Base-by-base conservation (phyloP, 2,113 vertebrate genomes). In the Ophthalmolycus amberensis region DNA sequence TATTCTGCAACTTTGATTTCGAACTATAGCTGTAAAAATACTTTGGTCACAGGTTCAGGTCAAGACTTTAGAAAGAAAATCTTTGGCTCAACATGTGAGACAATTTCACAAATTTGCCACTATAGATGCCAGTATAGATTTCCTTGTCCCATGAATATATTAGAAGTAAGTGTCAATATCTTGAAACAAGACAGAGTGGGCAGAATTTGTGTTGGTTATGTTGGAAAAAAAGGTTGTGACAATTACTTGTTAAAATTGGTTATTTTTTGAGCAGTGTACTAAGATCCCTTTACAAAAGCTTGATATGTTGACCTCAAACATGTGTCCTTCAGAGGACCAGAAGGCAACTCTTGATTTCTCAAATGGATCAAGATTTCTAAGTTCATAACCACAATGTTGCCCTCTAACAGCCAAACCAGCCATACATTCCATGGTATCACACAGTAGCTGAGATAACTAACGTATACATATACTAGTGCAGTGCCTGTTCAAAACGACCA, bases 1-100 rank as follows among this genome's bases (percentile, higher is more conserved):
- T 56, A 66, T 75, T 69, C 38, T 54, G 7, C 59, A 77, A 74
- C 71, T 58, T 77, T 71, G 27, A 75, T 71, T 34, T 77, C 8
- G 38, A 67, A 54, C 34, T 15, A 16, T 20, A 34, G 58, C 34
- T 69, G 11, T 44, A 46, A 50, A 82, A 12, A 48, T 8, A 59
- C 2, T 37, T 75, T 3, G 1, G 27, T 9, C 37, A 18, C 25
- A 72, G 12, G 5, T 59, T 83, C 29, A 56, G 10, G 5, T 32
- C 27, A 42, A 25, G 25, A 25, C 25, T 25, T 25, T 25, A 25
- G 25, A 25, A 25, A 54, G 9, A 38, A 42, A 29, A 14, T 69
- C 38, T 40, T 62, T 25, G 29, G 4, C 12, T n/a, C 9, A 64
- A 66, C 32, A 38, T 4, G 4, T 52, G 5, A 32, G 5, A 67